A percentile compares a stretch with the other conserved stretches of the same genome.
Evolutionary conservation across 2,113 vertebrate species (phyloP).

Genomic region (Arvicanthis niloticus): DNA sequence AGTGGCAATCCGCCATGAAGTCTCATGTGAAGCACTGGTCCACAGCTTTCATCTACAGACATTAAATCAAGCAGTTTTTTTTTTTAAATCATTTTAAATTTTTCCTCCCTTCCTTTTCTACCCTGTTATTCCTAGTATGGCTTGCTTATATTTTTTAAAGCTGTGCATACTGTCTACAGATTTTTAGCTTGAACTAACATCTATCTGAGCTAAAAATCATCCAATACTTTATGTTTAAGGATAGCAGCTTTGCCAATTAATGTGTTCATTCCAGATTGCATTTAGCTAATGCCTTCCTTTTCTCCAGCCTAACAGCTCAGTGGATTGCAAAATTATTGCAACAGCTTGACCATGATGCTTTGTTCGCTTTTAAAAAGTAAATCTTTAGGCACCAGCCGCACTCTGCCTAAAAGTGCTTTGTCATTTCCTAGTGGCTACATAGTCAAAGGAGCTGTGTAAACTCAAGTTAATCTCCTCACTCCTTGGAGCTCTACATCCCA

Average conservation of each 20-base stretch:
- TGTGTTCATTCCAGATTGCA: constrained; percentile 61
- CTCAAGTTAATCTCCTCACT: constrained; percentile 78
- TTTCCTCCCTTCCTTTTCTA: constrained; percentile 22
- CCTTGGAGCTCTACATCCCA: constrained; percentile 82
- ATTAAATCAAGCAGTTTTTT: constrained; percentile 76
- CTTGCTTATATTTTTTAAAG: constrained; percentile 73
- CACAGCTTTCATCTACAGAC: constrained; percentile 81
- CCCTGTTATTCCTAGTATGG: background rate
- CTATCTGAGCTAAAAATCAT: constrained; percentile 62
- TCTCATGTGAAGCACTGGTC: constrained; percentile 79
- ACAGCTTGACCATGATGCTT: constrained; percentile 55
- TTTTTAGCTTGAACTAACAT: constrained; percentile 70
- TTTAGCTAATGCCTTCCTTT: constrained; percentile 72
- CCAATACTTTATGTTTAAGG: background rate
- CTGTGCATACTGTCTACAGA: constrained; percentile 39
- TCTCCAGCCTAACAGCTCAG: constrained; percentile 61
- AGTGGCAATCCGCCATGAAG: constrained; percentile 71
- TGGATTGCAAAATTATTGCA: constrained; percentile 67
- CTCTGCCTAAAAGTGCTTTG: constrained; percentile 66
- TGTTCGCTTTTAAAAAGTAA: constrained; percentile 78
- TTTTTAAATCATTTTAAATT: background rate
- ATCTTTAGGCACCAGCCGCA: constrained; percentile 66
- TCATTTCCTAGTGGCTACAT: constrained; percentile 54
- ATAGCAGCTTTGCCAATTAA: constrained; percentile 71
- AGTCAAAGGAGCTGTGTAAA: constrained; percentile 69